phyloP scores from a whole-genome alignment of 1,140 invertebrate genomes.

The Fopius arisanus region DNA sequence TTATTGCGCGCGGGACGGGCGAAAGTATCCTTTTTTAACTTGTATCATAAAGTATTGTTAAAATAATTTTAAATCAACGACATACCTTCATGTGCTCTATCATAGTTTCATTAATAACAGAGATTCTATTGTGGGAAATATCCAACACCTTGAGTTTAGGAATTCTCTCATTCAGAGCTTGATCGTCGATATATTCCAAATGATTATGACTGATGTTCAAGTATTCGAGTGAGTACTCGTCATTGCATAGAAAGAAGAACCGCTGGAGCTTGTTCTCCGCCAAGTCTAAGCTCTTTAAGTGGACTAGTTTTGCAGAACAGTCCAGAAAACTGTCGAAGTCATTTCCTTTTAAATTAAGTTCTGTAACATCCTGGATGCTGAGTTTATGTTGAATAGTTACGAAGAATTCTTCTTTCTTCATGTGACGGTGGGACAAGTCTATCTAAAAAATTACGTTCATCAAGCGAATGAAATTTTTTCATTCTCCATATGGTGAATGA shows the following conservation, averaged over 20 bases:
- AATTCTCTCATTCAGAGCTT: constrained; percentile 52
- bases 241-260: constrained; percentile 57
- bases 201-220: constrained; percentile 59
- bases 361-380: constrained; percentile 46
- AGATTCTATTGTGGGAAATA: constrained; percentile 55
- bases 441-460: constrained; percentile 51
- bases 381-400: constrained; percentile 45
- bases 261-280: constrained; percentile 57
- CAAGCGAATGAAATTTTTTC: too few relatives aligned
- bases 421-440: constrained; percentile 47
- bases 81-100: constrained; percentile 58
- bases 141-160: constrained; percentile 55
- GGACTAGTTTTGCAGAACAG: constrained; percentile 55
- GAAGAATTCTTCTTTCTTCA: constrained; percentile 59
- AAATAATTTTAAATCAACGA: constrained; percentile 49
- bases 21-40: too few relatives aligned
- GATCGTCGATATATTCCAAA: constrained; percentile 57
- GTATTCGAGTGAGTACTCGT: constrained; percentile 52
- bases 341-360: constrained; percentile 54
- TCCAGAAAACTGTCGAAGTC: constrained; percentile 60
- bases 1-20: neutral
- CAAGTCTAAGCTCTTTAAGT: constrained; percentile 49
- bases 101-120: constrained; percentile 58
- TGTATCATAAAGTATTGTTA: too few relatives aligned
- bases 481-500: too few relatives aligned